These are phyloP conservation scores for Tetragonisca angustula DNA, from an alignment of 2,888 invertebrate species.

Conservation along the genomic window DNA sequence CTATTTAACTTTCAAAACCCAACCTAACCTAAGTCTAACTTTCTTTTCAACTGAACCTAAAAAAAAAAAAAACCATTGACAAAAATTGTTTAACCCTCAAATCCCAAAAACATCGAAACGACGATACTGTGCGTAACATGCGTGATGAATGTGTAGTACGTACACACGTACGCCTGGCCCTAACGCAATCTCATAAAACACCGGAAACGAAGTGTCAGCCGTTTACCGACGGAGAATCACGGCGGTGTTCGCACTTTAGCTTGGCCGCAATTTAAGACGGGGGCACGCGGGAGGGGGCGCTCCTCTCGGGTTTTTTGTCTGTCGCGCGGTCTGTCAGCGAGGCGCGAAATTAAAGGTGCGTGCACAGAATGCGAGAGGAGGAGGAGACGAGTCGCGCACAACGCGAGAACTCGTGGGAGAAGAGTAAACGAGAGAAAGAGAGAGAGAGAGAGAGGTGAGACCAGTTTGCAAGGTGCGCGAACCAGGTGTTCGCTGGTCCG, in stretches of 20 bases:
- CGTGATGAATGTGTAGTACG: too few relatives aligned
- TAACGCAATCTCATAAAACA: neutral
- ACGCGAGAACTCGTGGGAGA: neutral
- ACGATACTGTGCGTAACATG: too few relatives aligned
- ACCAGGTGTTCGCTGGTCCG: slow-evolving; percentile 71
- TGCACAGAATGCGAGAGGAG: slow-evolving; percentile 38
- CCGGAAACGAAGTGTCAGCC: neutral
- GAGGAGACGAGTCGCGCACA: slow-evolving; percentile 45
- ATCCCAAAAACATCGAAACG: too few relatives aligned
- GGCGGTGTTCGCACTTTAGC: slow-evolving; percentile 18
- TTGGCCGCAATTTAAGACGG: slow-evolving; percentile 20
- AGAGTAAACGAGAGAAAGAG: slow-evolving; percentile 19
- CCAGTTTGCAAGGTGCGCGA: slow-evolving; percentile 78
- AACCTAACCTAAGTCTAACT: too few relatives aligned
- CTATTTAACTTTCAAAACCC: too few relatives aligned
- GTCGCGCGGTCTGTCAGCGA: slow-evolving; percentile 49
- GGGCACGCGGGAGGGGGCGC: neutral
- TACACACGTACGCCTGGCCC: too few relatives aligned
- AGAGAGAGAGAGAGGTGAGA: slow-evolving; percentile 52
- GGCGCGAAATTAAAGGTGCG: slow-evolving; percentile 63
- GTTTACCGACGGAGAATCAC: slow-evolving; percentile 1
- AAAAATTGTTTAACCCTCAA: too few relatives aligned
- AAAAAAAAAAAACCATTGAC: too few relatives aligned
- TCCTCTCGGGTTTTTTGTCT: slow-evolving; percentile 25
- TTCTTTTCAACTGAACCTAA: too few relatives aligned